These are phyloP conservation scores for Acronicta alni DNA, from an alignment of 2,888 invertebrate genomes.

Conservation along the genomic window DNA sequence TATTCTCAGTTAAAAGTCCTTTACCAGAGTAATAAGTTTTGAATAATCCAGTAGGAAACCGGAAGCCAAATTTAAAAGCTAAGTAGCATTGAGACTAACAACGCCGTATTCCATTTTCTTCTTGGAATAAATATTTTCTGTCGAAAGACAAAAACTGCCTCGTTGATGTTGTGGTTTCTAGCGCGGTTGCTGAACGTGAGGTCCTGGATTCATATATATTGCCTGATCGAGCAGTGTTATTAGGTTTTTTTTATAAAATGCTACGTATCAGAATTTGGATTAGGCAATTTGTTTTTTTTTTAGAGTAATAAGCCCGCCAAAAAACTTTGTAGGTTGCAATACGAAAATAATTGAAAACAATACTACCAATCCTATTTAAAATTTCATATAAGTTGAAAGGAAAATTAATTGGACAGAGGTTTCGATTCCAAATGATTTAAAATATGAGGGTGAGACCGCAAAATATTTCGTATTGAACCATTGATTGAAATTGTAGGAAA, in stretches of 20 bases:
- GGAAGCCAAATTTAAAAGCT: neutral
- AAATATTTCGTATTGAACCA: conserved; percentile 45
- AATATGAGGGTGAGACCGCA: conserved; percentile 43
- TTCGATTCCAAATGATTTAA: conserved; percentile 43
- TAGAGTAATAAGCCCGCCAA: no score
- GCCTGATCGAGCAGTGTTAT: no score
- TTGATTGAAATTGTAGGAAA: conserved; percentile 46
- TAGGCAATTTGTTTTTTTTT: no score
- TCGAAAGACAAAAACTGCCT: no score
- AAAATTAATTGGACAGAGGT: conserved; percentile 49
- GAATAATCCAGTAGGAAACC: neutral
- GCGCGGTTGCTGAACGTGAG: no score
- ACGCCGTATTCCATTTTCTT: neutral
- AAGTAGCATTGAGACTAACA: neutral
- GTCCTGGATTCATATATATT: no score
- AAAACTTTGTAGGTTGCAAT: conserved; percentile 12
- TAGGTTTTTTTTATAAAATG: no score
- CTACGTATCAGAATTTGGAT: no score
- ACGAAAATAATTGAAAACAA: conserved; percentile 32
- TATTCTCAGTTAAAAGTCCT: neutral
- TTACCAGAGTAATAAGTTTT: neutral
- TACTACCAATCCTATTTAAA: conserved; percentile 32
- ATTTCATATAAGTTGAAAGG: conserved; percentile 42
- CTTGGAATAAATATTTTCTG: neutral
- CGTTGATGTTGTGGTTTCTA: no score